These are phyloP conservation scores for Metallyticus violacea DNA, from an alignment of 2,888 invertebrate species.

Conservation along the genomic window DNA sequence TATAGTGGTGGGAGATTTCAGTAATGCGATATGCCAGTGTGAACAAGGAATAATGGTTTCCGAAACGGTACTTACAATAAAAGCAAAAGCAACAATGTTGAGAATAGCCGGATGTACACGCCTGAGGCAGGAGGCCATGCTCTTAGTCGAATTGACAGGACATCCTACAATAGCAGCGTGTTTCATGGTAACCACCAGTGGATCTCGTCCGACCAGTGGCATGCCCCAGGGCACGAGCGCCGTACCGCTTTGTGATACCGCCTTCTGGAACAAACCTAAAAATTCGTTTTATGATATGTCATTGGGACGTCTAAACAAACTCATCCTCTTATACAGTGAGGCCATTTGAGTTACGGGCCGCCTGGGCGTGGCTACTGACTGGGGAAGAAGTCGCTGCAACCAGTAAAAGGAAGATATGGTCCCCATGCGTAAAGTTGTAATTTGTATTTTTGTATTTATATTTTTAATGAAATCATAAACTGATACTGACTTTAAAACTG, in stretches of 20 bases:
- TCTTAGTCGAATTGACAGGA: neutral
- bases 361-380: no score
- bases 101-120: neutral
- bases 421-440: no score
- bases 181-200: neutral
- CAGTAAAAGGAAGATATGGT: no score
- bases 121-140: neutral
- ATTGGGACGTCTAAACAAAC: no score
- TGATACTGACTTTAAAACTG: no score
- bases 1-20: no score
- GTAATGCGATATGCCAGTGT: no score
- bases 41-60: neutral
- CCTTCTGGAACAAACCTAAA: neutral
- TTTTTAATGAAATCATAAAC: no score
- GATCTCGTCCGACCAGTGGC: neutral
- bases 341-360: no score
- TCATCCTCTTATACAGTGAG: no score
- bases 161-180: neutral
- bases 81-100: neutral
- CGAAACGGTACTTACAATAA: neutral
- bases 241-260: neutral
- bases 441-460: no score
- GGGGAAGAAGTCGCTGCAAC: no score
- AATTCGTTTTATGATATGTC: neutral
- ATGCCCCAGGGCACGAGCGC: neutral